These are phyloP conservation scores for Mythimna loreyi DNA, from an alignment of 2,888 invertebrate species.

Conservation along the genomic window DNA sequence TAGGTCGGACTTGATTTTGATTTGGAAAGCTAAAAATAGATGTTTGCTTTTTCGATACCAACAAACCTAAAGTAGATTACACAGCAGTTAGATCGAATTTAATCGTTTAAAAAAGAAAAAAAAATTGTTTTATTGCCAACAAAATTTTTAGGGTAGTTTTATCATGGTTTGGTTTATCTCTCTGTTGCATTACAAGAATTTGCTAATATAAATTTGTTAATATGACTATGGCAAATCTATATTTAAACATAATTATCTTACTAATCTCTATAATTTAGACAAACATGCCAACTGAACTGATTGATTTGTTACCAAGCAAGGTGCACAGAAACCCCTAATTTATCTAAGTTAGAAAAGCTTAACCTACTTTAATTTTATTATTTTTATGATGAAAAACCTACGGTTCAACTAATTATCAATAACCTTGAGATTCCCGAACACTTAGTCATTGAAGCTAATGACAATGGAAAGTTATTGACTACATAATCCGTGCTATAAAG, in stretches of 20 bases:
- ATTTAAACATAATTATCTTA: not conserved
- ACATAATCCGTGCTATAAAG: conserved; percentile 1
- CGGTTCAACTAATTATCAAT: not conserved
- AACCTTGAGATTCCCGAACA: conserved; percentile 10
- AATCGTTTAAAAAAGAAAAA: too few species aligned
- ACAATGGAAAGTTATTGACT: conserved; percentile 3
- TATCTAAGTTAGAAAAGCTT: not conserved
- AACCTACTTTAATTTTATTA: not conserved
- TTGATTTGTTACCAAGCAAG: not conserved
- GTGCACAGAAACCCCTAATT: not conserved
- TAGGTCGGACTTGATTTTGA: not conserved
- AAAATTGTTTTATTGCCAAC: too few species aligned
- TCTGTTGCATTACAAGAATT: too few species aligned
- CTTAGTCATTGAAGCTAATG: not conserved
- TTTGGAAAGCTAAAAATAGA: not conserved
- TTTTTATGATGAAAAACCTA: not conserved
- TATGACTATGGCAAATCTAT: not conserved
- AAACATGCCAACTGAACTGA: not conserved
- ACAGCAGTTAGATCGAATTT: too few species aligned
- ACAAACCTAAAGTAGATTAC: too few species aligned
- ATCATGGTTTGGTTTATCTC: too few species aligned
- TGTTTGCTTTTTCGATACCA: too few species aligned
- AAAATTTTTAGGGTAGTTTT: too few species aligned
- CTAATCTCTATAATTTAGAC: not conserved
- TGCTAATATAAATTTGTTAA: too few species aligned